Evolutionary conservation across 2,888 invertebrate species (phyloP).

Genomic region (Graphium colonna): DNA sequence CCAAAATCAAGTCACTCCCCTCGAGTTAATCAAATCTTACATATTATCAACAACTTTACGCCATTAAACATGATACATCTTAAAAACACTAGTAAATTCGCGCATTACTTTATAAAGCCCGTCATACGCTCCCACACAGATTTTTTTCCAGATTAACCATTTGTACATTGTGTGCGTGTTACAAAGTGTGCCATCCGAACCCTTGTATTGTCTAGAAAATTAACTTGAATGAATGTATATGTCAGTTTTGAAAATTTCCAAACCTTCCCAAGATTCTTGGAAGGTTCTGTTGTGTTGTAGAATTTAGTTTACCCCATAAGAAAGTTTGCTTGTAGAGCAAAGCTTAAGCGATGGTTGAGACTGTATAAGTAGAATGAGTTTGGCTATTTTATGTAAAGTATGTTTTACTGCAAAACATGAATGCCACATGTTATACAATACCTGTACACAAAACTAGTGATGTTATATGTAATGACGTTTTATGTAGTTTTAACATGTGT

Average conservation of each 20-base stretch:
- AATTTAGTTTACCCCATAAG: slow-evolving; percentile 26
- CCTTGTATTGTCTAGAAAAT: slow-evolving; percentile 26
- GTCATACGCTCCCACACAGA: slow-evolving; percentile 76
- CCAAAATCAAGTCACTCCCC: slow-evolving; percentile 3
- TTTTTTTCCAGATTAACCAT: slow-evolving; percentile 57
- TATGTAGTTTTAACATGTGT: no score
- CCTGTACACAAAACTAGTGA: neutral
- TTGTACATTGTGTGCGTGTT: slow-evolving; percentile 46
- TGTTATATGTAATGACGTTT: neutral
- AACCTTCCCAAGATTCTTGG: slow-evolving; percentile 59
- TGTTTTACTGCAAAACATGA: neutral
- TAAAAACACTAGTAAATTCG: neutral
- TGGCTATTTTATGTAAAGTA: slow-evolving; percentile 73
- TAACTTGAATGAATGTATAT: slow-evolving; percentile 27
- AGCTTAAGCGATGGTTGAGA: slow-evolving; percentile 32
- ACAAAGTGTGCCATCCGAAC: slow-evolving; percentile 36
- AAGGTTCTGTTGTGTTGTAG: slow-evolving; percentile 37
- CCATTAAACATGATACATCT: neutral
- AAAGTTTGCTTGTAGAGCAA: slow-evolving; percentile 47
- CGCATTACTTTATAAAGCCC: slow-evolving; percentile 50
- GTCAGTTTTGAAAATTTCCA: slow-evolving; percentile 10
- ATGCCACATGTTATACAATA: neutral
- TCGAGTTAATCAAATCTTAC: neutral
- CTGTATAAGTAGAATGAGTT: slow-evolving; percentile 53
- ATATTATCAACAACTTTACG: neutral